Evolutionary conservation across 2,797 vertebrate species (phyloP).

Genomic region (Distichodus sexfasciatus): DNA sequence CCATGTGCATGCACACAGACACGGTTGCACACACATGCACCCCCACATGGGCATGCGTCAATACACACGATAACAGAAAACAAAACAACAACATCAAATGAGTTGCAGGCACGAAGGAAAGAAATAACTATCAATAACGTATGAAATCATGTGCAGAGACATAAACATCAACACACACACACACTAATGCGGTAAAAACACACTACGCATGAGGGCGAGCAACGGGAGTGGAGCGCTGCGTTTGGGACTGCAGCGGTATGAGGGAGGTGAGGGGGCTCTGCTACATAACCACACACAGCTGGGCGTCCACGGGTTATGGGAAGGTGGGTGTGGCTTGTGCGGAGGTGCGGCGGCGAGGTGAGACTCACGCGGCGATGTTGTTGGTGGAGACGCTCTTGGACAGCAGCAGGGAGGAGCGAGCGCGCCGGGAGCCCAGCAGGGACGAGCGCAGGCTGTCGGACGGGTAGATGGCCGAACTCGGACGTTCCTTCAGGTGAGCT

Average conservation of each 20-base stretch:
- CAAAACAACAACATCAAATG: slow-evolving; percentile 25
- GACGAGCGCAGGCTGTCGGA: slow-evolving; percentile 86
- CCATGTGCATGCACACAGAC: slow-evolving; percentile 33
- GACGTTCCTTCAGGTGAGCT: slow-evolving; percentile 81
- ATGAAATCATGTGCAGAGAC: background rate
- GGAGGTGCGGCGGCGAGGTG: too few species aligned
- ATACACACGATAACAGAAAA: slow-evolving; percentile 27
- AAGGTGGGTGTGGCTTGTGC: too few species aligned
- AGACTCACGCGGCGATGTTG: slow-evolving; percentile 86
- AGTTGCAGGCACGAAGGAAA: slow-evolving; percentile 18
- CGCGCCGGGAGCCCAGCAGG: slow-evolving; percentile 81
- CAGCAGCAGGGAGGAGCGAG: slow-evolving; percentile 80
- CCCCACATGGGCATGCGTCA: slow-evolving; percentile 32
- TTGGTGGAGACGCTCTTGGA: slow-evolving; percentile 93
- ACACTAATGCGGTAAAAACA: too few species aligned
- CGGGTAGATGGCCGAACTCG: slow-evolving; percentile 87
- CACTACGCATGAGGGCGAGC: too few species aligned
- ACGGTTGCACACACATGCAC: slow-evolving; percentile 27
- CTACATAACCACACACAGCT: too few species aligned
- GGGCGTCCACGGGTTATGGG: too few species aligned
- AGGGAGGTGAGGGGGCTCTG: too few species aligned
- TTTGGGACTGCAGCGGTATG: too few species aligned
- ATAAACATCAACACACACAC: background rate
- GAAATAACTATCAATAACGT: background rate
- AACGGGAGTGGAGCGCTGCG: too few species aligned